Base-by-base conservation (phyloP, 2,888 invertebrate species). In the Poecilus cupreus region DNA sequence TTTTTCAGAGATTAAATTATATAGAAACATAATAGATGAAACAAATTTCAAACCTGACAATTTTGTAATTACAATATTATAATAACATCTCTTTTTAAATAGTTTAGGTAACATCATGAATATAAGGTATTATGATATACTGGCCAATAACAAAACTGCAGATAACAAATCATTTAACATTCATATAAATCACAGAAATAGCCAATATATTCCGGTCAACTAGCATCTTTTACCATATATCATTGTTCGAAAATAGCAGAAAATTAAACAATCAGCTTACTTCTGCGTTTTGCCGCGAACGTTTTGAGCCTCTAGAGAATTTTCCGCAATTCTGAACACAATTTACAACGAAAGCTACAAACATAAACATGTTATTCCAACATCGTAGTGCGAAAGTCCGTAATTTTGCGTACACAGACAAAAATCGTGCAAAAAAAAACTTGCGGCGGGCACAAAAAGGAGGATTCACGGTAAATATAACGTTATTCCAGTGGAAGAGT, bases 381-480 rank as follows among this genome's bases (percentile, higher is more conserved):
- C 13, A 22, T 60, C 60, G 26, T 60, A 26, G 22, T 60, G 60
- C 60, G 26, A 57, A 57, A 57, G 24, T 57, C 57, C 57, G 60
- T 24, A 60, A 60, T 60, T 60, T 60, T 60, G 60, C 26, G 60
- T 26, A 26, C 26, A 60, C 60, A 60, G 26, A 60, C 60, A 24
- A 60, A 22, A 60, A 51, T 32, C 70, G 37, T 39, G 70, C 70
- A 43, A 37, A 43, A 37, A 43, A 49, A 70, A 70, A 70, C 39
- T 43, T 39, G 70, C 37, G 70, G 39, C 70, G 8, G 5, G 64
- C 18, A 43, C 6, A 70, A 68, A 70, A 60, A 70, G 70, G 39
- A 70, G 70, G 43, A 70, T 22, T 70, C 70, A 70, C 70, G 37
- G 70, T 20, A 70, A 70, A 70, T 70, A 70, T 70, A 39, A 70